Evolutionary conservation across 2,113 vertebrate species (phyloP).

Genomic region (Pelecanus crispus): DNA sequence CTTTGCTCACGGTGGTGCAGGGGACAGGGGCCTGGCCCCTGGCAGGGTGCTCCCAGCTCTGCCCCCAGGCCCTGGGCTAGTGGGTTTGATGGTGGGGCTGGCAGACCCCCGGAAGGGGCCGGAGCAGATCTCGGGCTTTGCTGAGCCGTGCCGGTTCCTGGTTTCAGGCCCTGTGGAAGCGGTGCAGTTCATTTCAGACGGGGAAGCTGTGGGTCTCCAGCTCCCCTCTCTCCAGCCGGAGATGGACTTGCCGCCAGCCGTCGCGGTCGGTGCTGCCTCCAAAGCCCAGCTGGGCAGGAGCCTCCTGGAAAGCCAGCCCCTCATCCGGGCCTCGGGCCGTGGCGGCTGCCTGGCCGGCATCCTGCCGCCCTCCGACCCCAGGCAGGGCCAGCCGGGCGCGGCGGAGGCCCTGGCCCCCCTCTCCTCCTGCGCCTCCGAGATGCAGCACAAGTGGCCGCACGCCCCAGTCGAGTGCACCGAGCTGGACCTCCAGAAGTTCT

Average conservation of each 20-base stretch:
- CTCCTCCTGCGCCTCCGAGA: constrained; percentile 71
- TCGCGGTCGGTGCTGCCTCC: background rate
- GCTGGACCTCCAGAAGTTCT: constrained; percentile 74
- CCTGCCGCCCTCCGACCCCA: background rate
- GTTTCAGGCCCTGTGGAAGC: constrained; percentile 38
- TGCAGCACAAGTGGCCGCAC: constrained; percentile 64
- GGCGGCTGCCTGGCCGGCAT: background rate
- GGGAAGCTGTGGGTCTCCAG: constrained; percentile 27
- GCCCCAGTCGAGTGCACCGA: constrained; percentile 81
- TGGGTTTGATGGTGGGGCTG: background rate
- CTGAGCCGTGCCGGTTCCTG: background rate
- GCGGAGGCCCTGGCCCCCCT: background rate
- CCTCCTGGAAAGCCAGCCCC: constrained; percentile 59
- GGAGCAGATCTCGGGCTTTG: rapidly evolving
- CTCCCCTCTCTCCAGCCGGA: constrained; percentile 29
- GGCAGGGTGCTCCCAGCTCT: background rate
- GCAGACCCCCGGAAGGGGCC: background rate
- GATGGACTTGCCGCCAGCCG: background rate
- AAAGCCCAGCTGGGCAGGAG: constrained; percentile 38
- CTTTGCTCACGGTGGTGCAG: background rate
- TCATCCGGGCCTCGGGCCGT: constrained; percentile 17
- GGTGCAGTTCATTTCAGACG: constrained; percentile 19
- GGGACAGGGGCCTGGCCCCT: background rate
- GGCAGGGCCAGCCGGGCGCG: background rate
- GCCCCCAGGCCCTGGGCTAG: rapidly evolving